These are phyloP conservation scores for Sinohyriopsis cumingii DNA, from an alignment of 2,888 invertebrate genomes.

Conservation along the genomic window DNA sequence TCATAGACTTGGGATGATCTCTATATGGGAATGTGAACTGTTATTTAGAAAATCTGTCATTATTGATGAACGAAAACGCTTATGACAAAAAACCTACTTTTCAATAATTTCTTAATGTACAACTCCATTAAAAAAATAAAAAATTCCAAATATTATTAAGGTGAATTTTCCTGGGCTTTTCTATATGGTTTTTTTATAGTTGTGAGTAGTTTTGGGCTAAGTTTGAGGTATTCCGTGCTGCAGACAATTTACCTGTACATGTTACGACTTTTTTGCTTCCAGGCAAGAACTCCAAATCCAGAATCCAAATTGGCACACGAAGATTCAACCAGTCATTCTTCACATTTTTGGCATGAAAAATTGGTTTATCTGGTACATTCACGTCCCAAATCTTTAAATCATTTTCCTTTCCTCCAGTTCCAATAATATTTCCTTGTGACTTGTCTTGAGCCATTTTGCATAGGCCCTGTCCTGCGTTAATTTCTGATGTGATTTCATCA, in stretches of 20 bases:
- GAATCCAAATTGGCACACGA: constrained; percentile 88
- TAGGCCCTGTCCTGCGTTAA: constrained; percentile 78
- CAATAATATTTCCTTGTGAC: constrained; percentile 78
- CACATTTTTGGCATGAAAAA: constrained; percentile 80
- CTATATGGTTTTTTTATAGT: too few relatives aligned
- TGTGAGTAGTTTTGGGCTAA: too few relatives aligned
- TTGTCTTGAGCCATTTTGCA: constrained; percentile 80
- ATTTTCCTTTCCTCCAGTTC: constrained; percentile 91
- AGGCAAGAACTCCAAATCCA: constrained; percentile 85
- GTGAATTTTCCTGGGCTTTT: too few relatives aligned
- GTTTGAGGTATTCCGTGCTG: too few relatives aligned
- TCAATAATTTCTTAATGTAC: too few relatives aligned
- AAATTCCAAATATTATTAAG: too few relatives aligned
- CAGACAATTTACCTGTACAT: constrained; percentile 76
- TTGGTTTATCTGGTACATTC: constrained; percentile 69
- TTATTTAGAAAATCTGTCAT: too few relatives aligned
- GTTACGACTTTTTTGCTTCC: constrained; percentile 78
- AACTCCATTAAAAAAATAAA: too few relatives aligned
- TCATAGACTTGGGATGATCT: too few relatives aligned
- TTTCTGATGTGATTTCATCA: constrained; percentile 26
- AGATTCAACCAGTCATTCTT: constrained; percentile 84
- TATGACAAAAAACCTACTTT: too few relatives aligned
- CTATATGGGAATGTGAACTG: too few relatives aligned
- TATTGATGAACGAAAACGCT: too few relatives aligned
- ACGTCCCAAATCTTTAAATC: constrained; percentile 90